Percentiles rank a stretch among this genome's conserved stretches.
Evolutionary conservation across 2,113 vertebrate species (phyloP).

Genomic region (Trematocara unimaculatum): DNA sequence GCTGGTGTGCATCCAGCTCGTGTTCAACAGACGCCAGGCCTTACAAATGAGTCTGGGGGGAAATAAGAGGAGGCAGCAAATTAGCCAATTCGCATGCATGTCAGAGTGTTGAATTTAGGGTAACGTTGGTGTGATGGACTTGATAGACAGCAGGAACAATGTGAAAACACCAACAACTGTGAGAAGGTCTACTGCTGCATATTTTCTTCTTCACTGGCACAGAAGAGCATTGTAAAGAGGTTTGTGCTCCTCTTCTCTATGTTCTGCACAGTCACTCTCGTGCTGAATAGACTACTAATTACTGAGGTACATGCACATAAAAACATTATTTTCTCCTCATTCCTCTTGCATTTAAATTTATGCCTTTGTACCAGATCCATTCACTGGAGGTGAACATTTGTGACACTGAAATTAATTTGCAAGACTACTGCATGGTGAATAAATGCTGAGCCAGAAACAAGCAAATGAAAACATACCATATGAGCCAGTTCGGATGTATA

Average conservation of each 20-base stretch:
- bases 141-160: constrained; percentile 30
- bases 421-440: neutral
- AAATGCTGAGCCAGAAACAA: neutral
- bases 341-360: neutral
- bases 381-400: neutral
- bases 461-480: neutral
- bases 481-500: constrained; percentile 14
- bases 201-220: neutral
- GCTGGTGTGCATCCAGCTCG: constrained; percentile 58
- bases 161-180: neutral
- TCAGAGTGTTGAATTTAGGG: constrained; percentile 25
- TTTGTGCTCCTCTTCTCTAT: neutral
- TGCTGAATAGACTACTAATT: constrained; percentile 1
- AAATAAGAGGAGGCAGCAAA: constrained; percentile 55
- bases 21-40: constrained; percentile 49
- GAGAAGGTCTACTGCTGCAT: neutral
- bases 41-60: constrained; percentile 58
- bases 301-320: neutral
- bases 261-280: neutral
- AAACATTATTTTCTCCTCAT: neutral
- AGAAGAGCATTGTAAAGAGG: neutral
- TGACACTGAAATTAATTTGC: constrained; percentile 8
- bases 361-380: neutral
- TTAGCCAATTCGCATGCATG: constrained; percentile 53
- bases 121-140: constrained; percentile 34